Percentiles rank a stretch among this genome's conserved stretches.
Evolutionary conservation across 2,888 invertebrate genomes (phyloP).

Genomic region (Oegoconia quadripuncta): DNA sequence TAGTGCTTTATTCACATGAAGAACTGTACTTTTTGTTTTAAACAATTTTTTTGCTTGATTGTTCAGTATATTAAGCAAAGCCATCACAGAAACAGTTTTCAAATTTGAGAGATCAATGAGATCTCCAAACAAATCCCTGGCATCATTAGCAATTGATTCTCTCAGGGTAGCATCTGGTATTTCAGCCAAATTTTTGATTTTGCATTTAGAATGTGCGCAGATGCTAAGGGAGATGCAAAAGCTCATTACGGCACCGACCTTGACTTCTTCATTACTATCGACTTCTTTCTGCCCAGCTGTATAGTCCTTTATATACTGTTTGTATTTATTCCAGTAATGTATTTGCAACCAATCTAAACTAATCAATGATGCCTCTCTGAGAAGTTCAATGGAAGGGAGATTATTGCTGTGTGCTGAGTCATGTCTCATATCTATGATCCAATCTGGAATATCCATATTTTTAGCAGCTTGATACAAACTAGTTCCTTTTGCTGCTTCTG

Average conservation of each 20-base stretch:
- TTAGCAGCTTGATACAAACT: constrained; percentile 80
- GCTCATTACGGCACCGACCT: constrained; percentile 50
- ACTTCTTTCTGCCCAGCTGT: constrained; percentile 39
- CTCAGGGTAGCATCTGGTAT: constrained; percentile 51
- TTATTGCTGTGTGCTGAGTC: constrained; percentile 86
- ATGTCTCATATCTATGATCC: constrained; percentile 89
- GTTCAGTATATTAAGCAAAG: constrained; percentile 44
- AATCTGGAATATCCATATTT: constrained; percentile 85
- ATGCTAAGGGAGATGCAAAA: constrained; percentile 61
- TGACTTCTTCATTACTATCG: constrained; percentile 38
- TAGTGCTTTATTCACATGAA: constrained; percentile 43
- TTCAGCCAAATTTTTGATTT: constrained; percentile 56
- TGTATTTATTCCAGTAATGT: constrained; percentile 82
- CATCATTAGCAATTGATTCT: constrained; percentile 55
- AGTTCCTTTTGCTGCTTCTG: constrained; percentile 71
- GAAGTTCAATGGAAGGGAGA: constrained; percentile 81
- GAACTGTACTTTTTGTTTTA: constrained; percentile 32
- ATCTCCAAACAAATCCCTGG: constrained; percentile 50
- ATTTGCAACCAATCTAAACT: constrained; percentile 84
- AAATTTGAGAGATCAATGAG: constrained; percentile 47
- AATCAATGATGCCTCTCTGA: constrained; percentile 81
- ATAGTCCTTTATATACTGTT: constrained; percentile 66
- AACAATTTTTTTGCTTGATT: constrained; percentile 43
- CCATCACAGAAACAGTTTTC: constrained; percentile 45
- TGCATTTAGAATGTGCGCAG: constrained; percentile 51